A percentile compares a stretch with the other conserved stretches of the same genome.
Evolutionary conservation across 2,797 vertebrate species (phyloP).

Genomic region (Pterois miles): DNA sequence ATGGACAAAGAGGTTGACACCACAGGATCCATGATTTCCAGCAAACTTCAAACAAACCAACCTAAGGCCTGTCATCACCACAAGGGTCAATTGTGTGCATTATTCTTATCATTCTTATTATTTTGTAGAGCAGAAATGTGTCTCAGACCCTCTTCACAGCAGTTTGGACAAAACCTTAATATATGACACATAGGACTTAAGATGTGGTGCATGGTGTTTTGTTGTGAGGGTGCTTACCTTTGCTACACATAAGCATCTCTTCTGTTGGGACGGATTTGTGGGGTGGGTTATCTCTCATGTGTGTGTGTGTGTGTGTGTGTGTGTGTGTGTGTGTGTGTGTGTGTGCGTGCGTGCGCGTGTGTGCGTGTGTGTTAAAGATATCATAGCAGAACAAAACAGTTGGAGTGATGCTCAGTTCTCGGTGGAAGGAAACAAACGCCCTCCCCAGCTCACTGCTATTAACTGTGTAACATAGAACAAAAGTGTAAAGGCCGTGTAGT

Average conservation of each 20-base stretch:
- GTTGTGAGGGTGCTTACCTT: conserved; percentile 59
- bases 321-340: conserved; percentile 31
- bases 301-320: conserved; percentile 40
- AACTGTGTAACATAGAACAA: conserved; percentile 31
- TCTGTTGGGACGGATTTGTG: conserved; percentile 33
- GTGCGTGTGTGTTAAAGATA: conserved; percentile 30
- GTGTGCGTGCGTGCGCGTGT: conserved; percentile 26
- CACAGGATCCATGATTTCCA: conserved; percentile 10
- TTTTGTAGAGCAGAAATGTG: conserved; percentile 65
- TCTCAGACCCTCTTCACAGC: conserved; percentile 55
- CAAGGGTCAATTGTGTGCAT: conserved; percentile 63
- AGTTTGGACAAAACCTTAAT: conserved; percentile 50
- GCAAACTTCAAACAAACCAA: conserved; percentile 47
- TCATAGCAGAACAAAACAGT: conserved; percentile 44
- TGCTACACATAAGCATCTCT: conserved; percentile 74
- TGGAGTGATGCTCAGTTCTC: conserved; percentile 43
- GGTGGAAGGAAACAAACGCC: conserved; percentile 22
- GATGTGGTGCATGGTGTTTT: conserved; percentile 62
- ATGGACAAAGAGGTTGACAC: conserved; percentile 69
- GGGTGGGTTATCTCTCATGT: conserved; percentile 32
- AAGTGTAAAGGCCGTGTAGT: conserved; percentile 13
- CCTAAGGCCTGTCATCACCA: conserved; percentile 60
- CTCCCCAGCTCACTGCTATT: conserved; percentile 9
- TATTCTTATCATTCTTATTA: conserved; percentile 43
- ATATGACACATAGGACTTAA: conserved; percentile 61